A percentile compares a stretch with the other conserved stretches of the same genome.
Conservation (phyloP, 2,888 invertebrate species). For the Eudasyphora cyanicolor region DNA sequence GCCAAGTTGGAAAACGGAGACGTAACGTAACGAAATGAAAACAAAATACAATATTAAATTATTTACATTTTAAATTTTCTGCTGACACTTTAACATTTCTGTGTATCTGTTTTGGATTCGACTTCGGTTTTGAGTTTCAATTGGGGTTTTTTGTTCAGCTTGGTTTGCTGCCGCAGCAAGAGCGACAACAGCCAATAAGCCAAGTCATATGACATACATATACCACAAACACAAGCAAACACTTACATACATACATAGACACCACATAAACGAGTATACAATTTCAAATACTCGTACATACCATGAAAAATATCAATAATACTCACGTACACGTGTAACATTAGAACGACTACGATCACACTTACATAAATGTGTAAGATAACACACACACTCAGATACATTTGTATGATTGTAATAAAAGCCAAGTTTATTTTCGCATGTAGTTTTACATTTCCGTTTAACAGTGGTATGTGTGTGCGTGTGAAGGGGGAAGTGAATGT, state of each 20-base stretch:
- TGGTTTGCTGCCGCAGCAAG: neutral
- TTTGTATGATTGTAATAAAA: neutral
- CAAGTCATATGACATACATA: constrained; percentile 50
- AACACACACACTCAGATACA: neutral
- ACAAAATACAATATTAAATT: constrained; percentile 48
- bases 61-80: constrained; percentile 62
- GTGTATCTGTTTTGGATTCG: neutral
- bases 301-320: constrained; percentile 2
- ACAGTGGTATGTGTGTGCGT: neutral
- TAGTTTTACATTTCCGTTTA: neutral
- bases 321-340: constrained; percentile 12
- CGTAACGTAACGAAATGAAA: neutral
- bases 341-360: too few relatives aligned
- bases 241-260: constrained; percentile 25
- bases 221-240: neutral
- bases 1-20: neutral
- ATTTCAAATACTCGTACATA: too few relatives aligned
- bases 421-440: constrained; percentile 3
- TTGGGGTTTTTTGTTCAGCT: neutral
- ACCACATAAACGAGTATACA: neutral
- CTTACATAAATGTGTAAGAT: neutral
- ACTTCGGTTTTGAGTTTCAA: constrained; percentile 11
- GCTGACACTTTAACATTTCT: constrained; percentile 52
- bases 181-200: constrained; percentile 54
- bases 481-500: neutral